Evolutionary conservation across 2,888 invertebrate genomes (phyloP), one percentile per base, ranked within the genome.

Genomic region (Trissoscelio sp.): DNA sequence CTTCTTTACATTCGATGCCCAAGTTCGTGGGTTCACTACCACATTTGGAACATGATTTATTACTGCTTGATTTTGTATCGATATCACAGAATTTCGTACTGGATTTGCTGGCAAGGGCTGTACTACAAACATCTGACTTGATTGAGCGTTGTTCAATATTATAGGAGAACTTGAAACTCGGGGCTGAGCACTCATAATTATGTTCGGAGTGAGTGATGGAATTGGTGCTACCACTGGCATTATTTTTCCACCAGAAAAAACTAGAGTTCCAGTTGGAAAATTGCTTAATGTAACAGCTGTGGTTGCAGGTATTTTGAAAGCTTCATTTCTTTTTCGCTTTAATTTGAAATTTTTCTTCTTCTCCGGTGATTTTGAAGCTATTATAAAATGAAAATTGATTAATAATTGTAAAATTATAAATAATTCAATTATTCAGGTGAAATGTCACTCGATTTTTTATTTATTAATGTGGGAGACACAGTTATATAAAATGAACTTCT

Each of bases 71-170:
- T 88, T 89, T 46, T 87, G 86, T 11, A 90, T 85, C 0, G 90
- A 87, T 55, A 90, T 85, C 6, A 90, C 86, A 6, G 89, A 86
- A 79, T 88, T 90, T 69, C 86, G 88, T 5, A 88, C 85, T 80
- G 73, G 60, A 78, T 85, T 85, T n/a, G 87, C 84, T 87, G 69
- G 88, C 66, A 91, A 79, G 0, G 91, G 88, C 51, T 91, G 91
- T 81, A 91, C 90, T 0, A 91, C 90, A 58, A 91, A 91, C 91
- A 91, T 91, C 66, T 90, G 91, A 86, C 86, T 90, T 37, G 89
- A 86, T 18, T 89, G 91, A 2, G 86, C 85, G 53, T 87, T 90
- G 24, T 89, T 87, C n/a, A 91, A 83, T 51, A 91, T 90, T 75
- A 91, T 90, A 2, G 90, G 85, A 82, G n/a, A 86, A 28, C 85